Percentiles rank a stretch among this genome's conserved stretches.
Conservation (phyloP, 2,113 vertebrate species). For the Dicerorhinus sumatrensis region DNA sequence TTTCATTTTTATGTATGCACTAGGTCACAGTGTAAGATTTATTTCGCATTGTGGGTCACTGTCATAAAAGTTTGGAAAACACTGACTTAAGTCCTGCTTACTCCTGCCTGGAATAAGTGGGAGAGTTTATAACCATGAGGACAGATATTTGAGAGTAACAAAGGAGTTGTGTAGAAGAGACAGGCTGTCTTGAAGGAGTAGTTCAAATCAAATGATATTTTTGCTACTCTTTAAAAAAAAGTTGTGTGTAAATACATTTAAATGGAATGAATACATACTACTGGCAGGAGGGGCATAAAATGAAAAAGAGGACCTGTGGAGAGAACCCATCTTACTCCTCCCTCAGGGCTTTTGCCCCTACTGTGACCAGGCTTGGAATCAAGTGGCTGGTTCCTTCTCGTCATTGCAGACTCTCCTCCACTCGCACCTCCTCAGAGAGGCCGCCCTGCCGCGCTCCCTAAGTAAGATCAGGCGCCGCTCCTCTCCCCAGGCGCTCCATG, state of each 20-base stretch:
- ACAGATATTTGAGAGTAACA: neutral
- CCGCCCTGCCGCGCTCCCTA: neutral
- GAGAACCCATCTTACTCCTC: neutral
- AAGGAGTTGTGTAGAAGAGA: neutral
- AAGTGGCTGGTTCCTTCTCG: neutral
- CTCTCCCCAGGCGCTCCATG: neutral
- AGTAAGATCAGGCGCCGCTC: neutral
- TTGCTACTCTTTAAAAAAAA: neutral
- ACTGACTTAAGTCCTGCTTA: neutral
- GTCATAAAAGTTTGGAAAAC: constrained; percentile 5
- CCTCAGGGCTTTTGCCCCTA: neutral
- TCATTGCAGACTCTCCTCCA: neutral
- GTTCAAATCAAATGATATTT: neutral
- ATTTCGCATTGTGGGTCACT: neutral
- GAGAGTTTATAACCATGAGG: neutral
- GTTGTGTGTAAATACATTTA: neutral
- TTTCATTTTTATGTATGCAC: neutral
- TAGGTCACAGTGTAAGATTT: neutral
- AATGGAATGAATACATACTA: neutral
- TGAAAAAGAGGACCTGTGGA: neutral
- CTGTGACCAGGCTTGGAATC: neutral
- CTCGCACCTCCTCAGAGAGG: neutral
- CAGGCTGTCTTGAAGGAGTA: neutral
- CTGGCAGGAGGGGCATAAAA: neutral
- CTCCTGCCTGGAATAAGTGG: neutral